Conservation (phyloP, 2,797 vertebrate species). For the Spinibarbus caldwelli region DNA sequence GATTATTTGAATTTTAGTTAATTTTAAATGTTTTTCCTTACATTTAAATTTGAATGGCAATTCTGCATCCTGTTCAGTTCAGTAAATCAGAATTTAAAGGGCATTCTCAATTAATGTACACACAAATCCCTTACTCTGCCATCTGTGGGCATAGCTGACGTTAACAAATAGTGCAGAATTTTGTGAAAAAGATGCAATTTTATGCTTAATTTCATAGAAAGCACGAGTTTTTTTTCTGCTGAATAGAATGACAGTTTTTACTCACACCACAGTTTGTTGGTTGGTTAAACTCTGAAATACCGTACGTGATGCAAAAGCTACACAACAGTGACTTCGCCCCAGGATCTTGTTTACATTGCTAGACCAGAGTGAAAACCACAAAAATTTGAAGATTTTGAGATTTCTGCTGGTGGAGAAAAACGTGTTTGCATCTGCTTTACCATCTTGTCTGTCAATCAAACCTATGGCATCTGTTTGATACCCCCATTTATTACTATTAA, state of each 20-base stretch:
- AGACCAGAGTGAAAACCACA: neutral
- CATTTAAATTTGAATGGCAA: neutral
- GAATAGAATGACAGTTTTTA: neutral
- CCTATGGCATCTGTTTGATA: neutral
- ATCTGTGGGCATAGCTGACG: neutral
- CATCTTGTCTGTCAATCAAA: conserved; percentile 30
- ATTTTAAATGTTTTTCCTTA: too few species aligned
- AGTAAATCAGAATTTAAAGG: neutral
- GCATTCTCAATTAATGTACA: neutral
- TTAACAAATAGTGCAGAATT: neutral
- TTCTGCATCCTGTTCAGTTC: neutral
- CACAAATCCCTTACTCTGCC: neutral
- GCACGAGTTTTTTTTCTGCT: neutral
- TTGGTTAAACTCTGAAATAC: neutral
- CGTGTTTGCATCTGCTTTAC: conserved; percentile 22
- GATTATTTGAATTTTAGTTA: neutral
- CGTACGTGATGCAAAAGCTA: neutral
- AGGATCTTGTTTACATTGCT: neutral
- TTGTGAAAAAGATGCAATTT: neutral
- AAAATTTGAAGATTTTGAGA: neutral
- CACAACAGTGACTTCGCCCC: neutral
- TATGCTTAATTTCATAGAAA: neutral
- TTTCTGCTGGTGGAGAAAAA: conserved; percentile 8
- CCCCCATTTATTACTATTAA: neutral
- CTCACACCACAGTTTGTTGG: neutral